Base-by-base conservation (phyloP, 1,140 invertebrate species). In the Eumeta japonica region DNA sequence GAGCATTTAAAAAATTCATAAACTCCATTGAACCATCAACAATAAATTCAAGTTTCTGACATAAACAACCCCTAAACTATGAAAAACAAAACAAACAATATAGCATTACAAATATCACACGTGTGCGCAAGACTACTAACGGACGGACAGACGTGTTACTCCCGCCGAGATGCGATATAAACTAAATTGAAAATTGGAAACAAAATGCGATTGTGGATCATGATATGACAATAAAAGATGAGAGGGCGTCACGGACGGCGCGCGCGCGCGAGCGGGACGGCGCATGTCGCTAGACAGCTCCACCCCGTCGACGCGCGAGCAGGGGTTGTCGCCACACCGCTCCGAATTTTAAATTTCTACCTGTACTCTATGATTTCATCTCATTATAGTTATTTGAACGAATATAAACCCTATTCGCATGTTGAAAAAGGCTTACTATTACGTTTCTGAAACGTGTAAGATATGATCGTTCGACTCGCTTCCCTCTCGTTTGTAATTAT, bases 181-280 rank as follows among this genome's bases (percentile, higher is more conserved):
- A 73, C 65, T 73, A 66, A 73, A 68, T 73, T 64, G 59, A 70
- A 73, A 68, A 73, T 70, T 70, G 60, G 62, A 72, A 72, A 72
- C 61, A 70, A 72, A 71, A 66, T 68, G 62, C 62, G 64, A 64
- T 64, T 57, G 67, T 62, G 56, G 62, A 72, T 72, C 60, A 66
- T 67, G 60, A 70, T 68, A 68, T 72, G 64, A 67, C 62, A 72
- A 72, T 72, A 68, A 68, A 61, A 65, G 59, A 58, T 52, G 61
- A 68, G 64, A 71, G 58, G 31, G 59, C 56, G 57, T 62, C 60
- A 55, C 54, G 44, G 41, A 32, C 36, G 46, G 33, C 40, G 30
- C 19, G 28, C 20, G 16, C 29, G 63, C 14, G 46, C 13, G 55
- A 67, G 40, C 40, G 52, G 38, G 62, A 70, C 50, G 39, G 33